Conservation (phyloP, 2,888 invertebrate species). For the Lacanobia oleracea region DNA sequence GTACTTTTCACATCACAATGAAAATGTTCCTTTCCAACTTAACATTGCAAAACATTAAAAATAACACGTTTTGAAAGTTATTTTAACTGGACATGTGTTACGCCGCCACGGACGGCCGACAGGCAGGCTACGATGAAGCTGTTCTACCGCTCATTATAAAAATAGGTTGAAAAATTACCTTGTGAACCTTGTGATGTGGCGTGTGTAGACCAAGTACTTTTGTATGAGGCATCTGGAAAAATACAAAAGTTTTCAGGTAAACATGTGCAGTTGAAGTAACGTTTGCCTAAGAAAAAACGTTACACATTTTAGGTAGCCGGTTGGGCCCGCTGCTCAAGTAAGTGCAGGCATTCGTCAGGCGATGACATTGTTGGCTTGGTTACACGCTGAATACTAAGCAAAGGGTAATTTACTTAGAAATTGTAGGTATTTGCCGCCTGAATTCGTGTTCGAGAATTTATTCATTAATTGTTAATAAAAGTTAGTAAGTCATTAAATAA, state of each 20-base stretch:
- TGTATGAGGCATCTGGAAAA: constrained; percentile 96
- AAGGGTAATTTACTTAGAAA: too few relatives aligned
- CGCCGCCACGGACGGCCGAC: not conserved
- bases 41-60: constrained; percentile 7
- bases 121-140: constrained; percentile 17
- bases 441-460: too few relatives aligned
- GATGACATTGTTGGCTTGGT: not conserved
- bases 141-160: not conserved
- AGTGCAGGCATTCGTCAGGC: not conserved
- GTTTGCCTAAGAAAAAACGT: not conserved
- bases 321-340: not conserved
- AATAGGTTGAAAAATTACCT: constrained; percentile 89
- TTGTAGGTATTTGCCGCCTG: too few relatives aligned
- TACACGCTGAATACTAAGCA: too few relatives aligned
- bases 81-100: constrained; percentile 13
- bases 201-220: constrained; percentile 96
- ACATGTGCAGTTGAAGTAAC: not conserved
- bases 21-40: not conserved
- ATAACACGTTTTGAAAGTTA: constrained; percentile 10
- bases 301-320: not conserved
- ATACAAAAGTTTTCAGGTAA: constrained; percentile 45
- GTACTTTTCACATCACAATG: not conserved
- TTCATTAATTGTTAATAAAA: too few relatives aligned
- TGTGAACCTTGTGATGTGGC: constrained; percentile 93
- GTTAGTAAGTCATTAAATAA: too few relatives aligned